Percentiles rank a stretch among this genome's conserved stretches.
Evolutionary conservation across 23 tunicate genomes (phyloP).

Genomic region (Ciona savignyi): DNA sequence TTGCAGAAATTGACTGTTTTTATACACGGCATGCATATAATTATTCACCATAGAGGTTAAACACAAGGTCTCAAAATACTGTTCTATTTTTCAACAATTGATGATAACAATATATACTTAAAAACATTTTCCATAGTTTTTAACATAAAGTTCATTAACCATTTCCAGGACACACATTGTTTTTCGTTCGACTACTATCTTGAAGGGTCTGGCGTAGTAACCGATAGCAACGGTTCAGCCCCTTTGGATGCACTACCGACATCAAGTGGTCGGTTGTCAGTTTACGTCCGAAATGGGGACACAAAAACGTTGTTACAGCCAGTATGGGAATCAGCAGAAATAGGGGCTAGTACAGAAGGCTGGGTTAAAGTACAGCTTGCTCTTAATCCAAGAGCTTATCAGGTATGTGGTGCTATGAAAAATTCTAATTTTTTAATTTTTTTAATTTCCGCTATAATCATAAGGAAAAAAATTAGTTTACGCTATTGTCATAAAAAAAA

Average conservation of each 20-base stretch:
- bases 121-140: not conserved
- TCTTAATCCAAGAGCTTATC: conserved; percentile 61
- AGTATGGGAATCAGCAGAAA: conserved; percentile 48
- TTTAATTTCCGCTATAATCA: too few relatives aligned
- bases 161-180: conserved; percentile 86
- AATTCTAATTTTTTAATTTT: too few relatives aligned
- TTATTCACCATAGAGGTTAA: too few relatives aligned
- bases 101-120: not conserved
- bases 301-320: conserved; percentile 22
- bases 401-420: conserved; percentile 29
- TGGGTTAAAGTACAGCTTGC: conserved; percentile 79
- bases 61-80: not conserved
- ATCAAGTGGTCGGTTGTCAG: conserved; percentile 20
- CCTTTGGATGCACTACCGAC: conserved; percentile 5
- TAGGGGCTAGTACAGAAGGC: conserved; percentile 5
- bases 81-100: not conserved
- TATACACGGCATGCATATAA: too few relatives aligned
- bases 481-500: too few relatives aligned
- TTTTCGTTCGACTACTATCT: conserved; percentile 47
- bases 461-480: too few relatives aligned
- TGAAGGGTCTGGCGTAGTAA: conserved; percentile 9
- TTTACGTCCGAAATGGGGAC: conserved; percentile 44
- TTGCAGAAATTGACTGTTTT: too few relatives aligned
- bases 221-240: conserved; percentile 8
- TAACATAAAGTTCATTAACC: not conserved